A percentile compares a stretch with the other conserved stretches of the same genome.
These are phyloP conservation scores for Beris chalybata DNA, from an alignment of 2,888 invertebrate species.

Conservation along the genomic window DNA sequence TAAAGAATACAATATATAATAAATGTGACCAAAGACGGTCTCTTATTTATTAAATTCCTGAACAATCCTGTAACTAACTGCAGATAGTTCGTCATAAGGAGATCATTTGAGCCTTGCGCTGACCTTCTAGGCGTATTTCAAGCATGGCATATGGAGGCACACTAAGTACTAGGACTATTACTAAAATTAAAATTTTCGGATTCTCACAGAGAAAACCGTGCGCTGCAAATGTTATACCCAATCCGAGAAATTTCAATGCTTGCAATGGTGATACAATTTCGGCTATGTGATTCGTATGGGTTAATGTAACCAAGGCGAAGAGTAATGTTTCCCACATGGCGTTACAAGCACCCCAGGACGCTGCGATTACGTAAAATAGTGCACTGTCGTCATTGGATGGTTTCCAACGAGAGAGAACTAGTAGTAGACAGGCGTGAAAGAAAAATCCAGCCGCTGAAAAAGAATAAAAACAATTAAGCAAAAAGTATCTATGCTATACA, in stretches of 20 bases:
- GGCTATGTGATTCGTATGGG: conserved; percentile 54
- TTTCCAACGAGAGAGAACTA: conserved; percentile 77
- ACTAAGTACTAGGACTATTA: conserved; percentile 52
- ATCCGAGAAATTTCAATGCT: conserved; percentile 64
- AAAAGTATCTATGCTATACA: conserved; percentile 5
- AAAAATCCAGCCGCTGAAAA: conserved; percentile 73
- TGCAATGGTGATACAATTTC: conserved; percentile 58
- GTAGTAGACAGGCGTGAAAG: conserved; percentile 76
- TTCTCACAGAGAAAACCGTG: conserved; percentile 64
- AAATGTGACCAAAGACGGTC: neutral
- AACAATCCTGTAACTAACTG: conserved; percentile 35
- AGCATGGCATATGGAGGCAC: conserved; percentile 55
- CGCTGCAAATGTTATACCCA: conserved; percentile 66
- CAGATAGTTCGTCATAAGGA: conserved; percentile 52
- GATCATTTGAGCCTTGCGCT: conserved; percentile 52
- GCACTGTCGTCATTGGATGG: conserved; percentile 80
- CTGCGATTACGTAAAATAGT: conserved; percentile 79
- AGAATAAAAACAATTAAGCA: conserved; percentile 14
- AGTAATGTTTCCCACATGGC: conserved; percentile 78
- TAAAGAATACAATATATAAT: neutral
- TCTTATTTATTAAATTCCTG: conserved; percentile 16
- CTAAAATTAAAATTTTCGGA: conserved; percentile 52
- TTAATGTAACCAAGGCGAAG: conserved; percentile 55
- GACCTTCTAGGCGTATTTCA: conserved; percentile 54
- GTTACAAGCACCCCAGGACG: conserved; percentile 85